A percentile compares a stretch with the other conserved stretches of the same genome.
phyloP scores from a whole-genome alignment of 2,797 vertebrate species.

The Hippopotamyrus pictus region DNA sequence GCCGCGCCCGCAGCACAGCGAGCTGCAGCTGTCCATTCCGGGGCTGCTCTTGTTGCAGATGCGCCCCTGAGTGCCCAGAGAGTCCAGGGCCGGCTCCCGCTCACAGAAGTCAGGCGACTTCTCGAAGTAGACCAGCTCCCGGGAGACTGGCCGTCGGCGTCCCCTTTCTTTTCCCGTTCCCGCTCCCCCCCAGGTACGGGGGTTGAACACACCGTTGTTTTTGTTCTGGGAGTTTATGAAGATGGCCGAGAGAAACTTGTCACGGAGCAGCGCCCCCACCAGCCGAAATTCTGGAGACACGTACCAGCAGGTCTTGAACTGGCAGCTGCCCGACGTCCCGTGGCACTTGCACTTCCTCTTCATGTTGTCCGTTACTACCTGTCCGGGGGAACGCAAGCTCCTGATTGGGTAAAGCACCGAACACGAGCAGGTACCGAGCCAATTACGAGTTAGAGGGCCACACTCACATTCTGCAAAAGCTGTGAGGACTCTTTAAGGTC shows the following conservation, averaged over 20 bases:
- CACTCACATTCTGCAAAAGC: neutral
- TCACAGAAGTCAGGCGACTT: conserved; percentile 90
- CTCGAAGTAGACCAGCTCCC: conserved; percentile 85
- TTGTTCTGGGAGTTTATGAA: conserved; percentile 88
- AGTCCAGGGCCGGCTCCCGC: conserved; percentile 66
- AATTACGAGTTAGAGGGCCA: neutral
- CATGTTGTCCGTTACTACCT: conserved; percentile 86
- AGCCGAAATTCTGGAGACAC: conserved; percentile 81
- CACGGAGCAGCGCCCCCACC: conserved; percentile 72
- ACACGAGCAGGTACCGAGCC: neutral
- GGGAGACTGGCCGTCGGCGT: conserved; percentile 65
- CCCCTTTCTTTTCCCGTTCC: conserved; percentile 41
- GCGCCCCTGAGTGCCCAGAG: conserved; percentile 72
- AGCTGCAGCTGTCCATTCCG: conserved; percentile 75
- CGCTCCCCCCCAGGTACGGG: conserved; percentile 53
- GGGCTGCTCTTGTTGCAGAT: conserved; percentile 71
- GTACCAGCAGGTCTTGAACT: conserved; percentile 91
- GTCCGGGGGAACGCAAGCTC: conserved; percentile 24
- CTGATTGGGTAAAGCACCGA: neutral
- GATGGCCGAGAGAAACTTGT: conserved; percentile 75
- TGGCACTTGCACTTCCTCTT: conserved; percentile 89
- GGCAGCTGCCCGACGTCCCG: conserved; percentile 86
- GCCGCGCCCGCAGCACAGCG: conserved; percentile 84
- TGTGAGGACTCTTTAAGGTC: neutral
- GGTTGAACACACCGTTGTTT: conserved; percentile 83